Base-by-base conservation (phyloP, 53 echinoderm and acorn worm species). In the Holothuria leucospilota region DNA sequence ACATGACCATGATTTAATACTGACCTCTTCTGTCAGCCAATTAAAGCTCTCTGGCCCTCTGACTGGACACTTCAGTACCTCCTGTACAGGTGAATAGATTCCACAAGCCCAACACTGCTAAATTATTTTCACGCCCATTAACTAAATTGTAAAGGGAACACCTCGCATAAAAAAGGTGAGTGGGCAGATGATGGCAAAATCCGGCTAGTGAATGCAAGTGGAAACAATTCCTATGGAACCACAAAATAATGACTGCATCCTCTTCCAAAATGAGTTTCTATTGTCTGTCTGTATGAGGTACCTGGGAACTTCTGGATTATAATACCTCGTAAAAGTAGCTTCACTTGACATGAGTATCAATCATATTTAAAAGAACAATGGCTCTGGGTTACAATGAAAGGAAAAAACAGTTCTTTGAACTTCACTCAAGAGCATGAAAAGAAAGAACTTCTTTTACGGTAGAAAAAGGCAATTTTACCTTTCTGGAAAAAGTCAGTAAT, bases 181-280 rank as follows among this genome's bases (percentile, higher is more conserved):
- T 72, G 72, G 72, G 72, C 72, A 72, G 72, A 72, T 72, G 72
- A 72, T 72, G 18, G 40, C 72, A 38, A 38, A 39, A 72, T 29
- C 15, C 34, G 34, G 40, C 21, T n/a, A n/a, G n/a, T 72, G 42
- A 39, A 38, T 39, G 4, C 38, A 18, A 72, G n/a, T 72, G 72
- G 42, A 41, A 41, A 29, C n/a, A 72, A 72, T 46, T 41, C 15
- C 23, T 30, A 46, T 41, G 39, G 23, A 39, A 23, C 38, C 39
- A 41, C 40, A 46, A 41, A 39, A n/a, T 38, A 46, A 72, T 72
- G 40, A 41, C 21, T 23, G 42, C 49, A 72, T 72, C 72, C 72
- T 39, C 72, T 72, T 39, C 16, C 72, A 72, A 72, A 41, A 41
- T 18, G 39, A n/a, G 40, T 39, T 72, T 38, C 42, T 72, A 11